Percentiles rank a stretch among this genome's conserved stretches.
Evolutionary conservation across 1,140 invertebrate species (phyloP).

Genomic region (Pseudomyrmex gracilis): DNA sequence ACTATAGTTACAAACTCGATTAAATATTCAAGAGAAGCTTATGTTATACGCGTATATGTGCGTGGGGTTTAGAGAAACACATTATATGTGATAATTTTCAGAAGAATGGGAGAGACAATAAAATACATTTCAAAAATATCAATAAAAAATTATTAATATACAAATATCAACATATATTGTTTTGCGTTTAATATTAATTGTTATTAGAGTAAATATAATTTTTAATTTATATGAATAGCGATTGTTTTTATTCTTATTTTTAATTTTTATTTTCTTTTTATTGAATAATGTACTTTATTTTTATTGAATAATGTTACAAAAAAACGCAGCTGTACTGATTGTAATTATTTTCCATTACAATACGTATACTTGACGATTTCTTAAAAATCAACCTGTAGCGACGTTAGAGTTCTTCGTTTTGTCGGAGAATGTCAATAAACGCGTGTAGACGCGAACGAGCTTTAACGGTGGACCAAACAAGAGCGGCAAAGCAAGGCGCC

Average conservation of each 20-base stretch:
- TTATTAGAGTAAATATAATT: not conserved
- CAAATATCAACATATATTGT: too few relatives aligned
- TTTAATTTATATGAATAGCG: not conserved
- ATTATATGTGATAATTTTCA: too few relatives aligned
- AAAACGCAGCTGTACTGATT: not conserved
- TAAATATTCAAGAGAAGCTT: too few relatives aligned
- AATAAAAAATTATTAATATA: too few relatives aligned
- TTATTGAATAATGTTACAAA: not conserved
- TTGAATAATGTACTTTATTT: too few relatives aligned
- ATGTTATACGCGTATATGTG: too few relatives aligned
- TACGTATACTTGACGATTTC: not conserved
- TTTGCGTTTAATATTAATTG: too few relatives aligned
- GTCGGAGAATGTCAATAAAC: constrained; percentile 74
- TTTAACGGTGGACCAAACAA: constrained; percentile 70
- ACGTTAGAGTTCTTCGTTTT: constrained; percentile 50
- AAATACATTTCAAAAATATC: too few relatives aligned
- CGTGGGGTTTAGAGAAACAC: too few relatives aligned
- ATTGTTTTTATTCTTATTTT: not conserved
- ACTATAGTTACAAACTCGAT: too few relatives aligned
- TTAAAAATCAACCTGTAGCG: constrained; percentile 51
- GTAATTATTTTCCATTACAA: not conserved
- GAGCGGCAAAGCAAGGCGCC: constrained; percentile 77
- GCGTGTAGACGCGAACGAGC: constrained; percentile 64
- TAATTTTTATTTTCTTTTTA: too few relatives aligned
- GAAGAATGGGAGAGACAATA: too few relatives aligned